Base-by-base conservation (phyloP, 2,888 invertebrate genomes). In the Monoplex corrugatus region DNA sequence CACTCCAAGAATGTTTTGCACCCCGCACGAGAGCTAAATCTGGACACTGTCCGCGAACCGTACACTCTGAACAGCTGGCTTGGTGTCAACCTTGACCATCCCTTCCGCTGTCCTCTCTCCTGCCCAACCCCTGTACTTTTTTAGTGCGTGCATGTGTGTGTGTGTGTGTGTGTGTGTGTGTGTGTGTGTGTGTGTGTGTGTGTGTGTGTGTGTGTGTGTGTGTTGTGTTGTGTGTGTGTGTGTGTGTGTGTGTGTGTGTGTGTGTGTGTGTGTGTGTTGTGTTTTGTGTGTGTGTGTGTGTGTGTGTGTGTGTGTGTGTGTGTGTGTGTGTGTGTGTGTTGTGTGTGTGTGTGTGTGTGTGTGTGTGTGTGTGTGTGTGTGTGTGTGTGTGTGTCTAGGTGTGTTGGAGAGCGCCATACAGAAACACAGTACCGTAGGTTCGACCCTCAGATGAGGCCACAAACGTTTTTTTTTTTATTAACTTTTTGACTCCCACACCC, bases 291-390 rank as follows among this genome's bases (percentile, higher is more conserved):
- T 6, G 23, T 23, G 63, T 68, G 63, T 68, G 23, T 68, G 2
- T 63, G 63, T 63, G 19, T 13, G n/a, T 6, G 28, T 6, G 23
- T 23, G 19, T 0, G 19, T 50, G 50, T 50, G 50, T 50, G 50
- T 68, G 63, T 68, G 63, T 68, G 63, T 68, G 63, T 68, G 63
- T 68, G 63, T 68, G 63, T 68, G 63, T 68, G 63, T 68, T 68
- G 50, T 50, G 50, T 50, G 50, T 50, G 50, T 50, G 50, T 13
- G 8, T 50, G 16, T 50, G 50, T 50, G 50, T 16, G 16, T 16
- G 16, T 50, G 50, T 16, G 50, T 50, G 19, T 23, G 63, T 63
- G 5, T 63, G 63, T 23, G 50, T 50, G 50, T 50, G 50, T 50
- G 50, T 50, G 50, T 50, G 50, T 50, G 50, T 50, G 2, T 63